Base-by-base conservation (phyloP, 2,113 vertebrate genomes). In the Corythaeola cristata region DNA sequence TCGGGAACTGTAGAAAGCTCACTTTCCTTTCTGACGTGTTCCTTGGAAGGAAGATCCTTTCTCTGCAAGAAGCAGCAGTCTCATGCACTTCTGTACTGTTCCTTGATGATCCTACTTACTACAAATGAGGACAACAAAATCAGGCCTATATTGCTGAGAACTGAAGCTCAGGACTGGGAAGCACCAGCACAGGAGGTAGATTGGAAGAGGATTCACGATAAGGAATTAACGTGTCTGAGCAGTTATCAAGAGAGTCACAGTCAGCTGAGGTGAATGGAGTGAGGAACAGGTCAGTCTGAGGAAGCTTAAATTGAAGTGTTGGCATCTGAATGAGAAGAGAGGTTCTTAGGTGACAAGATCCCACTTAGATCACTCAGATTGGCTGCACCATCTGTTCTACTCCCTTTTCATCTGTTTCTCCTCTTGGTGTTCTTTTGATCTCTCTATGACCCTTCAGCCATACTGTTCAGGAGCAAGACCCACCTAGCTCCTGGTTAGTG, bases 401-500 rank as follows among this genome's bases (percentile, higher is more conserved):
- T 78, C 20, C 5, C 5, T 62, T 67, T 90, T 67, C 59, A 66
- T 1, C 12, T 55, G 19, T 15, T 90, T 77, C 60, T 84, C 14
- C 17, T 67, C 7, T 30, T 44, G 18, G 17, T 73, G 20, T 35
- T 58, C 4, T 32, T 73, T 67, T 47, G n/a, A 37, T 83, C 16
- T 23, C 18, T 56, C 28, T 72, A 4, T 67, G 39, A 72, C 26
- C 15, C 21, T 91, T 84, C 58, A 91, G 44, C 19, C 28, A 6
- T 28, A n/a, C 9, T 68, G 16, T 41, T 10, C 39, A 80, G 69
- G 23, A 74, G 33, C 30, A 76, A 55, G 44, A 27, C 35, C 86
- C 7, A 12, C 0, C 0, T 10, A 76, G 7, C 27, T 81, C 47
- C 39, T 41, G 3, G 69, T 89, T 15, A 56, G 30, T 44, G 35